Conservation (phyloP, 2,888 invertebrate species). For the Habroteleia sp. region DNA sequence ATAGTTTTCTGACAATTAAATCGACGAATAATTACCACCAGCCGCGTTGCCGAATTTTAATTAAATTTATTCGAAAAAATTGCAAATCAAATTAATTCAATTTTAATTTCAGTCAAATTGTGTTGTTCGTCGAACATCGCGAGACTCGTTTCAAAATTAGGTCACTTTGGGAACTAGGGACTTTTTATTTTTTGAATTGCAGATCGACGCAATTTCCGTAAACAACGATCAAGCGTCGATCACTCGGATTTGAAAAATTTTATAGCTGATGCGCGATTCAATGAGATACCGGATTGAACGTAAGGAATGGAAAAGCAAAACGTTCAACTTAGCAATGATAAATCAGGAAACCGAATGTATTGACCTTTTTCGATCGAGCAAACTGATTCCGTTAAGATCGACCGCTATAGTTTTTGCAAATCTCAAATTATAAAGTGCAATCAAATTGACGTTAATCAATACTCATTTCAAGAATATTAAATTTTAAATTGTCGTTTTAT, state of each 20-base stretch:
- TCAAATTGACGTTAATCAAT: too few relatives aligned
- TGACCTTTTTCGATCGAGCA: not conserved
- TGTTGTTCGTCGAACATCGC: too few relatives aligned
- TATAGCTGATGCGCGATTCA: not conserved
- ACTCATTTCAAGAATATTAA: too few relatives aligned
- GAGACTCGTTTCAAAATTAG: not conserved
- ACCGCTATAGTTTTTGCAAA: too few relatives aligned
- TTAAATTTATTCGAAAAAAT: slow-evolving; percentile 7
- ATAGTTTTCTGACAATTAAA: slow-evolving; percentile 12
- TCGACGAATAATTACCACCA: slow-evolving; percentile 7
- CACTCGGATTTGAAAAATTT: slow-evolving; percentile 1
- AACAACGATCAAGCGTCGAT: slow-evolving; percentile 2
- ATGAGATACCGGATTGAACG: slow-evolving; percentile 1
- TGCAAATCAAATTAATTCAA: too few relatives aligned
- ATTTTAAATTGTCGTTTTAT: too few relatives aligned
- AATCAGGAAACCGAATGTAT: not conserved
- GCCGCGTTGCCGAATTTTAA: slow-evolving; percentile 10
- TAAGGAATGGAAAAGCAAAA: not conserved
- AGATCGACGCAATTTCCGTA: slow-evolving; percentile 4
- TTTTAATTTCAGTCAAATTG: too few relatives aligned
- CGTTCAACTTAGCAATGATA: not conserved
- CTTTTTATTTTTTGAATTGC: slow-evolving; percentile 15
- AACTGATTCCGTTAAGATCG: too few relatives aligned
- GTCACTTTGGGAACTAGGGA: slow-evolving; percentile 9
- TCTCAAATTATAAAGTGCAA: too few relatives aligned